These are phyloP conservation scores for Heloderma charlesbogerti DNA, from an alignment of 2,113 vertebrate genomes.

Conservation along the genomic window DNA sequence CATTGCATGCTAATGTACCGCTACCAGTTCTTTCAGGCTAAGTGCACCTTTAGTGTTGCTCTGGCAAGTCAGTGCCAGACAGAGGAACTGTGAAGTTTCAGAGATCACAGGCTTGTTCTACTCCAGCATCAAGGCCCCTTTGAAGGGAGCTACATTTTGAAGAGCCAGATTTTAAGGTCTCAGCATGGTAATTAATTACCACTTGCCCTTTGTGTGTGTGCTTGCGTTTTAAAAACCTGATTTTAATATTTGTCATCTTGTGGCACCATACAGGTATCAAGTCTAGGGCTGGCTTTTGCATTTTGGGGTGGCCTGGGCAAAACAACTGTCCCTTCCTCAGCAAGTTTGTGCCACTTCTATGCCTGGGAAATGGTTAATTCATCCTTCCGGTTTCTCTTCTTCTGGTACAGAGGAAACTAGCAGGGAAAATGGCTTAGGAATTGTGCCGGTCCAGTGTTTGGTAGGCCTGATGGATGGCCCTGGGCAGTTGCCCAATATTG, in stretches of 20 bases:
- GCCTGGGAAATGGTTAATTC: neutral
- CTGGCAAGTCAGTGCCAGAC: conserved; percentile 23
- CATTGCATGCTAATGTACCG: neutral
- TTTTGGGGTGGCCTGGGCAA: neutral
- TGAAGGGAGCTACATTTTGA: neutral
- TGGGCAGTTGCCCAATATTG: neutral
- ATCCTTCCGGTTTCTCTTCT: neutral
- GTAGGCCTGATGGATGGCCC: neutral
- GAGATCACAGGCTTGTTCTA: neutral
- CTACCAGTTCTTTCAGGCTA: conserved; percentile 43
- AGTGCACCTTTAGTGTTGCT: conserved; percentile 4
- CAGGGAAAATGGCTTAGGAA: neutral
- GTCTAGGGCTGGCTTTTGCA: neutral
- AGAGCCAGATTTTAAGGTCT: neutral
- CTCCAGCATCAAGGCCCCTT: neutral
- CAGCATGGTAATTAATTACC: neutral
- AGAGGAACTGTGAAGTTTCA: neutral
- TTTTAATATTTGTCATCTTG: neutral
- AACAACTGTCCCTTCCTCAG: neutral
- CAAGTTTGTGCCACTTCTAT: neutral
- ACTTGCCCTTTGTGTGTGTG: neutral
- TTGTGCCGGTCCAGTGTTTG: neutral
- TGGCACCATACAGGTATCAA: neutral
- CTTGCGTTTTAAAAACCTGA: neutral
- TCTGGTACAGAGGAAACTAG: neutral